A percentile compares a stretch with the other conserved stretches of the same genome.
Conservation (phyloP, 1,140 invertebrate species). For the Cecropterus lyciades region DNA sequence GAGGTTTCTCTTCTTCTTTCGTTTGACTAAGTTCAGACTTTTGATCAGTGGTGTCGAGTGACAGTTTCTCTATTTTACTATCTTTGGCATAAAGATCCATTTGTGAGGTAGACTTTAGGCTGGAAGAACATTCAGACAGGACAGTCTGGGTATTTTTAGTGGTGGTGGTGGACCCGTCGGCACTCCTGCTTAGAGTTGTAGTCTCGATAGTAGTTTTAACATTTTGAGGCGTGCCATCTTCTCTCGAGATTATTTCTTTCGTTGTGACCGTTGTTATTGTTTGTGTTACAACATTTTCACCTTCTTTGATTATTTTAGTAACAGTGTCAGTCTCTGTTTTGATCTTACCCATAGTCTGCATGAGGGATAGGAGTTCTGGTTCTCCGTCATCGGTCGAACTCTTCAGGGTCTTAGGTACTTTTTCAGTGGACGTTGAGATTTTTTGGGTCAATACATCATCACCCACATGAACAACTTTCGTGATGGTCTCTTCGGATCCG, state of each 20-base stretch:
- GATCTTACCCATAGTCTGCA: conserved; percentile 81
- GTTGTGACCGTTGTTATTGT: conserved; percentile 82
- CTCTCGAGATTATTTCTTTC: conserved; percentile 82
- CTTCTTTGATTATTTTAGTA: conserved; percentile 83
- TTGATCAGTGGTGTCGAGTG: conserved; percentile 51
- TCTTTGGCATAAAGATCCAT: conserved; percentile 70
- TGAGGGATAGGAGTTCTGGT: conserved; percentile 62
- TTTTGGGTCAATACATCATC: conserved; percentile 81
- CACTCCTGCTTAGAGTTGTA: conserved; percentile 79
- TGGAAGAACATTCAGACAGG: conserved; percentile 82
- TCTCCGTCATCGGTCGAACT: conserved; percentile 52
- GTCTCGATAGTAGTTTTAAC: conserved; percentile 85
- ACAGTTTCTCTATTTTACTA: conserved; percentile 50
- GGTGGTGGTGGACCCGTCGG: conserved; percentile 78
- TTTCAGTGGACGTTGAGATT: conserved; percentile 83
- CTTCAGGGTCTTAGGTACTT: conserved; percentile 66
- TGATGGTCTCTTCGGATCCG: conserved; percentile 75
- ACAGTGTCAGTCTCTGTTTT: conserved; percentile 83
- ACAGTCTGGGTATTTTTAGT: conserved; percentile 80
- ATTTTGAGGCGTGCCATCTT: conserved; percentile 83
- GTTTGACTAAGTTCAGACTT: conserved; percentile 50
- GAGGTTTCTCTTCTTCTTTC: conserved; percentile 46
- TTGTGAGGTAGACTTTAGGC: conserved; percentile 77
- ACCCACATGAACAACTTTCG: conserved; percentile 80
- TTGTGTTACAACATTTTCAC: conserved; percentile 82